A percentile compares a stretch with the other conserved stretches of the same genome.
These are phyloP conservation scores for Scaptomyza cyrtandrae DNA, from an alignment of 2,888 invertebrate genomes.

Conservation along the genomic window DNA sequence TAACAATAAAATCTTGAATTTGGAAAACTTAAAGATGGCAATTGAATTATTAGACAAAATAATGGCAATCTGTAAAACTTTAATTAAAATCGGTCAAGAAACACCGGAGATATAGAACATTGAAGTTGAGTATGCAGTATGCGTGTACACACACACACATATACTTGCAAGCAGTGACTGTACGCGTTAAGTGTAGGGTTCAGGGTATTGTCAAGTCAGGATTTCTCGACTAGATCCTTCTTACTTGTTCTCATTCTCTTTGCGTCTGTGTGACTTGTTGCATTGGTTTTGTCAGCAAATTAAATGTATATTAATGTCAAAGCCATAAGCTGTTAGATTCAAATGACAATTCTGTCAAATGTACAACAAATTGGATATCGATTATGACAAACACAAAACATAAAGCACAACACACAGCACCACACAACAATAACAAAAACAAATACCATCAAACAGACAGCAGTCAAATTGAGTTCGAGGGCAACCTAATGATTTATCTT, in stretches of 20 bases:
- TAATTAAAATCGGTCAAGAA: too few species aligned
- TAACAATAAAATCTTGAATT: too few species aligned
- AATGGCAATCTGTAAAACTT: too few species aligned
- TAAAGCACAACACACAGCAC: neutral
- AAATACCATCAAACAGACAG: conserved; percentile 49
- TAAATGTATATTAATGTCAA: conserved; percentile 17
- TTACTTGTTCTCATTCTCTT: neutral
- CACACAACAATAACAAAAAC: neutral
- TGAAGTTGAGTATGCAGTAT: too few species aligned
- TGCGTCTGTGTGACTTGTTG: neutral
- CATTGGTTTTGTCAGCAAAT: neutral
- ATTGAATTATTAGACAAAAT: too few species aligned
- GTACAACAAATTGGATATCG: conserved; percentile 56
- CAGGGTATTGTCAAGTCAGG: too few species aligned
- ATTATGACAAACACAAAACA: conserved; percentile 40
- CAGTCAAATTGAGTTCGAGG: conserved; percentile 56
- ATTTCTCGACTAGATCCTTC: too few species aligned
- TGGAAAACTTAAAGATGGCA: too few species aligned
- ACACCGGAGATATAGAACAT: too few species aligned
- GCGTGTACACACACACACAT: too few species aligned
- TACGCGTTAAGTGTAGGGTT: too few species aligned
- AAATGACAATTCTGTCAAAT: conserved; percentile 55
- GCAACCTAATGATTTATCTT: conserved; percentile 65
- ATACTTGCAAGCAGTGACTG: too few species aligned
- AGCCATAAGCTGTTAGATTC: conserved; percentile 18